These are phyloP conservation scores for Syrphus vitripennis DNA, from an alignment of 2,888 invertebrate genomes.

Conservation along the genomic window DNA sequence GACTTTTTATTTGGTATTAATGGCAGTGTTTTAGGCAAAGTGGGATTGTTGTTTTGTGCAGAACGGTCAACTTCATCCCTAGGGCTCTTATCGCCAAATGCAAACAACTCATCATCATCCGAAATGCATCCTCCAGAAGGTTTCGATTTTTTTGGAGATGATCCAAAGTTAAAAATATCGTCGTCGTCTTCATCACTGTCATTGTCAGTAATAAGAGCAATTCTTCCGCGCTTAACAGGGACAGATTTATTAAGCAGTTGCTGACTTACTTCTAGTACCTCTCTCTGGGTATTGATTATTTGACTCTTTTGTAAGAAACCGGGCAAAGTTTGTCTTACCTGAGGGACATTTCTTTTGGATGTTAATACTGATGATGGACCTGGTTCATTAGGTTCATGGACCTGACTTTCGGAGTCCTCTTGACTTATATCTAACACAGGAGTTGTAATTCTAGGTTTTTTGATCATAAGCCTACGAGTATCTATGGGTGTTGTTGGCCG, in stretches of 20 bases:
- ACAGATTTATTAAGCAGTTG: not conserved
- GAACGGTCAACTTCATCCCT: not conserved
- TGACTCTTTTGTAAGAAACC: conserved; percentile 76
- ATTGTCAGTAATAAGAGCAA: conserved; percentile 75
- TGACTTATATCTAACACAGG: not conserved
- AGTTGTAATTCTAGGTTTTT: not conserved
- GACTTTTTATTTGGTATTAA: conserved; percentile 51
- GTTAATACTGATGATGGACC: not conserved
- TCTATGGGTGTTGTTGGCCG: not conserved
- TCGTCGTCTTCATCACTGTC: conserved; percentile 75
- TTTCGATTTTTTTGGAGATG: conserved; percentile 61
- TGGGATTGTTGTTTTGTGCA: conserved; percentile 60
- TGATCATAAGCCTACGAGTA: not conserved
- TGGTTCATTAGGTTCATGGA: not conserved
- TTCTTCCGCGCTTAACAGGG: conserved; percentile 74
- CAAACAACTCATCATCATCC: conserved; percentile 73
- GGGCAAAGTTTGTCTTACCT: conserved; percentile 26
- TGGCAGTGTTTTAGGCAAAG: conserved; percentile 71
- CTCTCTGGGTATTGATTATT: not conserved
- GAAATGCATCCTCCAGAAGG: conserved; percentile 41
- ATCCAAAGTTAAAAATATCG: conserved; percentile 76
- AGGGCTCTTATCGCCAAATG: conserved; percentile 60
- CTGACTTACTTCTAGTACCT: not conserved
- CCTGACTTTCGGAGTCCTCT: not conserved
- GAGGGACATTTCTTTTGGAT: not conserved